A percentile compares a stretch with the other conserved stretches of the same genome.
These are phyloP conservation scores for Boloria euphrosyne DNA, from an alignment of 2,888 invertebrate genomes.

Conservation along the genomic window DNA sequence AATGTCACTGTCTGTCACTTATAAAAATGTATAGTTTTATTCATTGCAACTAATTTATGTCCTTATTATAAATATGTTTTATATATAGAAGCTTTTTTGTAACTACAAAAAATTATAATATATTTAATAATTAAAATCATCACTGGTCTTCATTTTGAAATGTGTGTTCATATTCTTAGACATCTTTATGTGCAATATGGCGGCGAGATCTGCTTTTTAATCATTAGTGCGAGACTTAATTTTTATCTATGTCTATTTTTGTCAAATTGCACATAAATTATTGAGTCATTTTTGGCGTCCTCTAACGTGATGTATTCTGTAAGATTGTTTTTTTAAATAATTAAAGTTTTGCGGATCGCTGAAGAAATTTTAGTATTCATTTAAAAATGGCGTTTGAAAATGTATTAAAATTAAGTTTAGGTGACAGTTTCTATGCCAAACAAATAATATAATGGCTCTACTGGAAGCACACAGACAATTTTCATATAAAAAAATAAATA, in stretches of 20 bases:
- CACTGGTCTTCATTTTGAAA: neutral
- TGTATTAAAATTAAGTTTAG: neutral
- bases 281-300: slow-evolving; percentile 18
- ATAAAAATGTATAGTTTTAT: too few relatives aligned
- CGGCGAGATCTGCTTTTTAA: slow-evolving; percentile 8
- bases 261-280: slow-evolving; percentile 22
- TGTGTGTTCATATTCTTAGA: slow-evolving; percentile 2
- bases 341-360: neutral
- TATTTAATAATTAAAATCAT: neutral
- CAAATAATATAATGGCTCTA: neutral
- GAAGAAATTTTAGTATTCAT: neutral
- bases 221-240: neutral
- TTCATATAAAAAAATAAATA: too few relatives aligned
- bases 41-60: too few relatives aligned
- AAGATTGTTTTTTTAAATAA: slow-evolving; percentile 1
- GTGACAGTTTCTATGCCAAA: neutral
- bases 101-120: too few relatives aligned
- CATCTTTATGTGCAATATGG: slow-evolving; percentile 21
- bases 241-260: slow-evolving; percentile 1
- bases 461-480: neutral
- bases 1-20: too few relatives aligned
- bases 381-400: neutral
- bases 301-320: slow-evolving; percentile 11
- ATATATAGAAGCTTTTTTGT: too few relatives aligned
- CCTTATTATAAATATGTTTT: too few relatives aligned